Base-by-base conservation (phyloP, 2,797 vertebrate genomes). In the Melanotaenia nigrans region DNA sequence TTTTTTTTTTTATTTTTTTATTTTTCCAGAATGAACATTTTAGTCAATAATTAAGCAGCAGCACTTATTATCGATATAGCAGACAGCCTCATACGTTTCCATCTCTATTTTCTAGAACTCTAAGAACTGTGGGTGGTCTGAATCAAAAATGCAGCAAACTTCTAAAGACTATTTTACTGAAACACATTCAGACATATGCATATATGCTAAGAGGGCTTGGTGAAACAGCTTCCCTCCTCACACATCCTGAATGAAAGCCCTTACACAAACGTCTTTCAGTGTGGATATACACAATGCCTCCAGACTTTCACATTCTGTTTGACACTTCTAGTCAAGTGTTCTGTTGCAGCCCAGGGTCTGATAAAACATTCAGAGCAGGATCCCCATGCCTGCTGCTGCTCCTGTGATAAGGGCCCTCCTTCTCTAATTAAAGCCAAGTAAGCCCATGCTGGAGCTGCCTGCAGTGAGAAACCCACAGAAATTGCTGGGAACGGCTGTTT, bases 281-380 rank as follows among this genome's bases (percentile, higher is more conserved):
- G 61, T 77, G 68, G 73, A 82, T 75, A 80, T 14, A 79, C 71
- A 78, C 70, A 5, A 16, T 16, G n/a, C 84, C 75, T 70, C 40
- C 53, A 79, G 82, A 85, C 89, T 69, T 89, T 88, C 91, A 94
- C 93, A 96, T 92, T 94, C 91, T 87, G 93, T 93, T 89, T 95
- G 93, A 95, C 94, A 93, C 87, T 82, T 82, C 36, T 13, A 12
- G 36, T 36, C 8, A 11, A 9, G 84, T 73, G 86, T 73, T 36
- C 35, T 36, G 79, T 92, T 93, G 85, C 82, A 87, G 86, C 79
- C 72, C 70, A 49, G 80, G 76, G 81, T 81, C 91, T 93, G 92
- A 95, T 95, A 90, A 96, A 96, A 96, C 92, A 95, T 95, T 95
- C 94, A 95, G 93, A 94, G 92, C 87, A 92, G 92, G 87, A 89